These are phyloP conservation scores for Umimayanthus chanpuru DNA, from an alignment of 92 coral and sea anemone species.

Conservation along the genomic window DNA sequence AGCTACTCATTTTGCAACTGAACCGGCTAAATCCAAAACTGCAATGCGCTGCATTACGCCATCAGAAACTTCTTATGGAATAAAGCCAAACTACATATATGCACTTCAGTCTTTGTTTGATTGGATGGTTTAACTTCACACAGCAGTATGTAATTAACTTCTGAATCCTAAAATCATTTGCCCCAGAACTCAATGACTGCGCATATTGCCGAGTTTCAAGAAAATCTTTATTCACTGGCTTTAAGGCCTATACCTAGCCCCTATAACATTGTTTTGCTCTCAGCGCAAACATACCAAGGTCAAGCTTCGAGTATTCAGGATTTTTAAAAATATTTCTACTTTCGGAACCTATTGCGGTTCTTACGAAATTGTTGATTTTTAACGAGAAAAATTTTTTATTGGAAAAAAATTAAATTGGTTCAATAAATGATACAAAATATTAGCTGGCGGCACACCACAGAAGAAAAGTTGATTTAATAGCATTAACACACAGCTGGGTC, in stretches of 20 bases:
- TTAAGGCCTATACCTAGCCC: neutral
- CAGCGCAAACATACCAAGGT: neutral
- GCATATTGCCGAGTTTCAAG: neutral
- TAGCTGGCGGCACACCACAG: conserved; percentile 1
- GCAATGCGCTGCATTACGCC: too few species aligned
- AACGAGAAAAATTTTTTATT: neutral
- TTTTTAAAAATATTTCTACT: neutral
- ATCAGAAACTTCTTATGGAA: too few species aligned
- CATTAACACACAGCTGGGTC: neutral
- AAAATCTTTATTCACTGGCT: neutral
- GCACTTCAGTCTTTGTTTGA: too few species aligned
- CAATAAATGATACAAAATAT: neutral
- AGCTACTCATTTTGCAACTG: neutral
- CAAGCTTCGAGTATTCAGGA: neutral
- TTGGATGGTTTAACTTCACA: too few species aligned
- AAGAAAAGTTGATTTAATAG: neutral
- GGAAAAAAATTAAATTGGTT: neutral
- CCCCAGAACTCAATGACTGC: neutral
- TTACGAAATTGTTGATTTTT: neutral
- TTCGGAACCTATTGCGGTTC: too few species aligned
- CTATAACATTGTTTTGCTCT: neutral
- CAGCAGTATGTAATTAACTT: too few species aligned
- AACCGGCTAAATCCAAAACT: too few species aligned
- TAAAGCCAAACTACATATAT: too few species aligned
- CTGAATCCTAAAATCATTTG: neutral